Evolutionary conservation across 2,888 invertebrate species (phyloP), one percentile per base, ranked within the genome.

Genomic region (Amblyteles armatorius): DNA sequence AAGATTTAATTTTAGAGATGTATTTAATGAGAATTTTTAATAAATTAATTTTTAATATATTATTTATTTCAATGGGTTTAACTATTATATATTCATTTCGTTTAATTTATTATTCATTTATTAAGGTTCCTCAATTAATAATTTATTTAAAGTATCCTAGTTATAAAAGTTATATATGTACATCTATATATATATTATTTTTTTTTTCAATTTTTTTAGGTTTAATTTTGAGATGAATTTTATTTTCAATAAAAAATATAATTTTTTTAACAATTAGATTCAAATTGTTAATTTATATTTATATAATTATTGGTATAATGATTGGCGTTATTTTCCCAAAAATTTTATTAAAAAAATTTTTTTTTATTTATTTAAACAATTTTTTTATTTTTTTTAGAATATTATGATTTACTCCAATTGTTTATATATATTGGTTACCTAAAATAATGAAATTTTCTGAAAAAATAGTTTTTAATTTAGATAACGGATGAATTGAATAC

Each of bases 1-100:
- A 90, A 91, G 0, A 77, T 94, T 0, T 60, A 94, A 84, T 95
- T 95, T 95, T 96, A 93, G 96, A 96, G 87, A 89, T 95, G 88
- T 92, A 95, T 78, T 94, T 94, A 87, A 94, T 95, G 93, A 94
- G 92, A 87, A 94, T 94, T 94, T 91, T 95, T 92, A 95, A 95
- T 95, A 90, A 94, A 89, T 94, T 94, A 93, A 92, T 94, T 93
- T 95, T 95, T 94, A 0, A 94, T 92, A 93, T 89, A 94, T 95
- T 94, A 94, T 86, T 76, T 81, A 4, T 82, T 40, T 85, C 82
- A 11, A 86, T 86, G 44, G 73, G 80, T 0, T 63, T 96, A 91
- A 96, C 96, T 19, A 94, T 95, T 88, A 94, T 92, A 94, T 95
- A 95, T 94, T 94, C 94, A 79, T 92, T 95, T 92, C 95, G 95